Percentiles rank a stretch among this genome's conserved stretches.
These are phyloP conservation scores for Tiphia femorata DNA, from an alignment of 2,888 invertebrate species.

Conservation along the genomic window DNA sequence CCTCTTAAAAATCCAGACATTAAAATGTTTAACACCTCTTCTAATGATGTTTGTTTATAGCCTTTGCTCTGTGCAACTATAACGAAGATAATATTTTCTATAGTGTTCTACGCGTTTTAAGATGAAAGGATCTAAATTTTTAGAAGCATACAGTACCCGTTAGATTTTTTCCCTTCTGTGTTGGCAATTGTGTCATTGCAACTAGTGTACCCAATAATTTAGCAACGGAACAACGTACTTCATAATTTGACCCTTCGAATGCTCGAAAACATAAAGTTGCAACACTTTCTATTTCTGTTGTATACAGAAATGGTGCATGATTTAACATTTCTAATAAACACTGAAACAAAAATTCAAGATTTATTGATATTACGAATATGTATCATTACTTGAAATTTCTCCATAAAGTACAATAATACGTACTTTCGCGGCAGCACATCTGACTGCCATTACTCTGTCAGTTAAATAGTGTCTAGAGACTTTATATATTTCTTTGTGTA, in stretches of 20 bases:
- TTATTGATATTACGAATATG: slow-evolving; percentile 8
- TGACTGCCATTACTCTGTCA: slow-evolving; percentile 92
- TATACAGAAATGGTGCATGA: slow-evolving; percentile 86
- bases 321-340: slow-evolving; percentile 91
- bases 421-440: slow-evolving; percentile 90
- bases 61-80: slow-evolving; percentile 75
- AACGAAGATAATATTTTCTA: slow-evolving; percentile 23
- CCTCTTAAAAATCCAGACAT: slow-evolving; percentile 96
- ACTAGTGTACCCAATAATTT: slow-evolving; percentile 90
- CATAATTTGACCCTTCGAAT: slow-evolving; percentile 92
- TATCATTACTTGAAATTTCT: background rate
- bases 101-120: background rate
- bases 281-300: slow-evolving; percentile 91
- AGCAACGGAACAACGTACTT: slow-evolving; percentile 92
- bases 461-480: slow-evolving; percentile 89
- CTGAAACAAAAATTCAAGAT: slow-evolving; percentile 66
- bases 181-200: slow-evolving; percentile 84
- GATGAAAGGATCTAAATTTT: background rate
- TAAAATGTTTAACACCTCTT: slow-evolving; percentile 91
- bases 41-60: slow-evolving; percentile 81
- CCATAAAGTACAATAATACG: slow-evolving; percentile 4
- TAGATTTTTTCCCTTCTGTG: slow-evolving; percentile 71
- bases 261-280: slow-evolving; percentile 93
- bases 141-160: slow-evolving; percentile 56
- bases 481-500: slow-evolving; percentile 92